phyloP scores from a whole-genome alignment of 1,140 invertebrate species.

The Drosophila tani region DNA sequence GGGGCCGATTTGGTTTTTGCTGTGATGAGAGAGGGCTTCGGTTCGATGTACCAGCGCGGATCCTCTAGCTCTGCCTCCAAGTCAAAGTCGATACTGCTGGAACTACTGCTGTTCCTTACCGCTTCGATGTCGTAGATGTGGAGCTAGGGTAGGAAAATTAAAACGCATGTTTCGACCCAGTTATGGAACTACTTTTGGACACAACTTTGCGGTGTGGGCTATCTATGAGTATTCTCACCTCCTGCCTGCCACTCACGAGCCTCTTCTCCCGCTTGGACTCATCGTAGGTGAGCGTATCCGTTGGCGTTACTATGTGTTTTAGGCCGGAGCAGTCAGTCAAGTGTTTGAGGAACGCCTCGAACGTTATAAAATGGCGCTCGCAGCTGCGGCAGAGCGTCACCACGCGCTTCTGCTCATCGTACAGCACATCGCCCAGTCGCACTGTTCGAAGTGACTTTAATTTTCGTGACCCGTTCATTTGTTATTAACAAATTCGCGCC shows the following conservation, averaged over 20 bases:
- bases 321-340: slow-evolving; percentile 43
- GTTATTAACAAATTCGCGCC: slow-evolving; percentile 33
- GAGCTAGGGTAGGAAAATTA: slow-evolving; percentile 16
- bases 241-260: slow-evolving; percentile 43
- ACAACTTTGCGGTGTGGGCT: no score
- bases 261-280: slow-evolving; percentile 53
- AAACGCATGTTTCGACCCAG: no score
- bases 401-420: slow-evolving; percentile 61
- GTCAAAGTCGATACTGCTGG: slow-evolving; percentile 33
- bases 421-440: slow-evolving; percentile 61
- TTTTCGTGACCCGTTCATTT: slow-evolving; percentile 62
- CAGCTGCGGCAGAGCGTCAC: slow-evolving; percentile 64
- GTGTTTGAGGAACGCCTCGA: slow-evolving; percentile 50
- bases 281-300: slow-evolving; percentile 46
- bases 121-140: slow-evolving; percentile 63
- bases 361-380: slow-evolving; percentile 45
- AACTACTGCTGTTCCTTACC: slow-evolving; percentile 10
- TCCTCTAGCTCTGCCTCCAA: slow-evolving; percentile 72
- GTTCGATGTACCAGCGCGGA: slow-evolving; percentile 73
- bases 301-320: slow-evolving; percentile 48
- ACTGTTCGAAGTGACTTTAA: slow-evolving; percentile 47
- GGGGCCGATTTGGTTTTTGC: slow-evolving; percentile 29
- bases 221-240: slow-evolving; percentile 29
- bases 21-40: background rate
- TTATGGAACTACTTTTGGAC: background rate